These are phyloP conservation scores for Pelosia muscerda DNA, from an alignment of 2,888 invertebrate genomes.

Conservation along the genomic window DNA sequence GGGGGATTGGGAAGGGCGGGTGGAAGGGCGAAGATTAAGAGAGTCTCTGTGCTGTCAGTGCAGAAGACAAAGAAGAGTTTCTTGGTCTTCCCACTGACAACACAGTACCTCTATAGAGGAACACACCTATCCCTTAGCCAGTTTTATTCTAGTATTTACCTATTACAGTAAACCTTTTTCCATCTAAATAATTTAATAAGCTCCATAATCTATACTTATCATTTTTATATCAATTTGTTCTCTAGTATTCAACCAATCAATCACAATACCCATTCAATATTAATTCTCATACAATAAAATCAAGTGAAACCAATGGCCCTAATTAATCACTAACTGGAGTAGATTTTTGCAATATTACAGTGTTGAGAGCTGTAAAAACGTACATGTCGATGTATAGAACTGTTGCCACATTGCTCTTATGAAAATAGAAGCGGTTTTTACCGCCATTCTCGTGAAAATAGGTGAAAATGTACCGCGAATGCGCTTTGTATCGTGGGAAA, in stretches of 20 bases:
- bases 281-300: constrained; percentile 18
- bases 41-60: no score
- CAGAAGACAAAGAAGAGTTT: no score
- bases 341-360: constrained; percentile 46
- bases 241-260: constrained; percentile 9
- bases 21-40: no score
- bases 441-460: constrained; percentile 71
- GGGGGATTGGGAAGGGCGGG: no score
- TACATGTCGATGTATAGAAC: constrained; percentile 64
- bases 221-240: not conserved
- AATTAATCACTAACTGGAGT: constrained; percentile 38
- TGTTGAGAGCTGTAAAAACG: constrained; percentile 58
- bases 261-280: constrained; percentile 22
- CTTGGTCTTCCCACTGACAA: no score
- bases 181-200: no score
- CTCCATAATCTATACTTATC: no score
- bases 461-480: constrained; percentile 75
- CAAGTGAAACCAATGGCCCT: constrained; percentile 24
- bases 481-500: constrained; percentile 77
- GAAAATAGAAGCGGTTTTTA: constrained; percentile 75
- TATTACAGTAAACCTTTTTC: no score
- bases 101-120: no score
- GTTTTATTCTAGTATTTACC: no score
- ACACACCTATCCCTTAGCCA: no score
- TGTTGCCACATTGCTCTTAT: constrained; percentile 60